Evolutionary conservation across 1,140 invertebrate genomes (phyloP).

Genomic region (Goniozus legneri): DNA sequence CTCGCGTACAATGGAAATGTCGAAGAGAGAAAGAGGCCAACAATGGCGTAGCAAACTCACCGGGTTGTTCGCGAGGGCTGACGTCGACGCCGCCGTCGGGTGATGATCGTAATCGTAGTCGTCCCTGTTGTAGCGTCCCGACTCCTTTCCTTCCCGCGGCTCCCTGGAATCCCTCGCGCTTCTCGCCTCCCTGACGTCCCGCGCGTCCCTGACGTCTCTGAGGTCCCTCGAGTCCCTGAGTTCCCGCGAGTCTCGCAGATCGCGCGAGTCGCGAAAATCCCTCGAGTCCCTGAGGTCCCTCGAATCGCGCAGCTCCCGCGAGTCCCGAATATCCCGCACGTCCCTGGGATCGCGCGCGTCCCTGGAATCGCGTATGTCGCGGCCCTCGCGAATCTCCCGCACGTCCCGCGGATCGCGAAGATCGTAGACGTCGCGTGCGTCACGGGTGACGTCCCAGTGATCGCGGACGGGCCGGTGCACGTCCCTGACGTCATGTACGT

Average conservation of each 20-base stretch:
- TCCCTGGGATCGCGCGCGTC: too few species aligned
- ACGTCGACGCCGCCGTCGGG: slow-evolving; percentile 29
- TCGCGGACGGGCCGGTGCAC: too few species aligned
- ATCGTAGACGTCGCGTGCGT: too few species aligned
- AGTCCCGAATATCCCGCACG: background rate
- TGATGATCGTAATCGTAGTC: slow-evolving; percentile 37
- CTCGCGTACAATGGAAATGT: background rate
- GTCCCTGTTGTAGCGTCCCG: slow-evolving; percentile 10
- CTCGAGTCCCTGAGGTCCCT: slow-evolving; percentile 11
- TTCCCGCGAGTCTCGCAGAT: slow-evolving; percentile 27
- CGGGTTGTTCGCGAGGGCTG: slow-evolving; percentile 37
- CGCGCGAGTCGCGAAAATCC: slow-evolving; percentile 29
- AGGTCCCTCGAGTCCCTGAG: slow-evolving; percentile 21
- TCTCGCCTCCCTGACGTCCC: slow-evolving; percentile 25
- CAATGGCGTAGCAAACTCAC: slow-evolving; percentile 23
- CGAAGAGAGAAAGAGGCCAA: background rate
- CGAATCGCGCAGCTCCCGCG: background rate
- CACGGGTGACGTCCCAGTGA: too few species aligned
- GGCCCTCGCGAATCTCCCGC: too few species aligned
- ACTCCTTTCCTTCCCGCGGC: background rate
- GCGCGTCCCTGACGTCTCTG: slow-evolving; percentile 27
- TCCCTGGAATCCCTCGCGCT: slow-evolving; percentile 10
- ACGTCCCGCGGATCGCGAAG: too few species aligned
- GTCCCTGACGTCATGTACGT: background rate
- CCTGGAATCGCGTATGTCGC: too few species aligned